Evolutionary conservation across 2,888 invertebrate genomes (phyloP).

Genomic region (Andrena flavipes): DNA sequence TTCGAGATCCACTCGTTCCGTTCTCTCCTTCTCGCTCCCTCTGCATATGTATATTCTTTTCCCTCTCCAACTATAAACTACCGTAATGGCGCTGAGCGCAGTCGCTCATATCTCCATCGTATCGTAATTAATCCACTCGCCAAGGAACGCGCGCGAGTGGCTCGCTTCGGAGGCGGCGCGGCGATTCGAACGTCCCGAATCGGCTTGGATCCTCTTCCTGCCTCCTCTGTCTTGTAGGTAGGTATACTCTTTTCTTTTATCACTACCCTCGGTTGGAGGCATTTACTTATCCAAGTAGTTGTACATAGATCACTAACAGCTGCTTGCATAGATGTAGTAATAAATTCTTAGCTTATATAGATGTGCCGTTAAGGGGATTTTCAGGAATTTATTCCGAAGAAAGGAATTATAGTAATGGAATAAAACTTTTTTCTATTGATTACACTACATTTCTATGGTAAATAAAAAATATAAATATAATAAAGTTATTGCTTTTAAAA

Average conservation of each 20-base stretch:
- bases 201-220: background rate
- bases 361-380: no score
- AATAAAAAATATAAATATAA: no score
- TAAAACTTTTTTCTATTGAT: no score
- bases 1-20: slow-evolving; percentile 9
- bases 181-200: background rate
- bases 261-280: background rate
- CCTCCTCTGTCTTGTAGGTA: background rate
- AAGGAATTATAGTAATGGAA: no score
- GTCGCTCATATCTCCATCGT: slow-evolving; percentile 45
- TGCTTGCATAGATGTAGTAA: background rate
- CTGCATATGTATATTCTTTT: background rate
- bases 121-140: slow-evolving; percentile 43
- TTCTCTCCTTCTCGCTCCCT: background rate
- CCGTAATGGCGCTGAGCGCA: slow-evolving; percentile 35
- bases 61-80: slow-evolving; percentile 9
- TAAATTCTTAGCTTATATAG: no score
- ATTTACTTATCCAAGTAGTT: no score
- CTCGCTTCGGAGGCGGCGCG: background rate
- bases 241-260: background rate
- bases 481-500: no score
- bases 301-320: background rate
- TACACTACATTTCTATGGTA: no score
- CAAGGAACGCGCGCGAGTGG: slow-evolving; percentile 1
- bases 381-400: no score